phyloP scores from a whole-genome alignment of 2,797 vertebrate genomes.

The Euthynnus affinis region DNA sequence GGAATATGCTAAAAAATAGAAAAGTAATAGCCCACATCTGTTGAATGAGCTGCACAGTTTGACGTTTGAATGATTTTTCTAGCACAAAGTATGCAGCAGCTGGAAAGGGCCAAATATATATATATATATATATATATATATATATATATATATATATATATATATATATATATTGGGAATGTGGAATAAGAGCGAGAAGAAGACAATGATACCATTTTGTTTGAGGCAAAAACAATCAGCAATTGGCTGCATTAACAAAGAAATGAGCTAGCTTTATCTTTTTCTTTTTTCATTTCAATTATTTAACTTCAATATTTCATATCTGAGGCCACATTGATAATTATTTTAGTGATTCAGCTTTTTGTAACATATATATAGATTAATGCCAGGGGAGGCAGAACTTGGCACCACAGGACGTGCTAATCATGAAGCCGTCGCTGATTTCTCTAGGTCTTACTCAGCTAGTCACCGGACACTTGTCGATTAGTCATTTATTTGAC shows the following conservation, averaged over 20 bases:
- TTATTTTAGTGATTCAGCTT: constrained; percentile 39
- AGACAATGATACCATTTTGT: constrained; percentile 57
- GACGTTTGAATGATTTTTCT: too few species aligned
- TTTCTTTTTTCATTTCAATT: constrained; percentile 34
- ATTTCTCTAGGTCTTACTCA: constrained; percentile 57
- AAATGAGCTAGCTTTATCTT: constrained; percentile 42
- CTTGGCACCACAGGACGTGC: constrained; percentile 46
- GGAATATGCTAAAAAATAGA: too few species aligned
- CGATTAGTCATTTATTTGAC: constrained; percentile 54
- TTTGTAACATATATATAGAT: constrained; percentile 54
- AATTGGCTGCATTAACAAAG: constrained; percentile 37
- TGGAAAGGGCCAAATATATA: too few species aligned
- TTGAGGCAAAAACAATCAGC: constrained; percentile 55
- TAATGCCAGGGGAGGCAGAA: constrained; percentile 47
- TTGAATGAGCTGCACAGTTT: too few species aligned
- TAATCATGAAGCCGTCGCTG: constrained; percentile 47
- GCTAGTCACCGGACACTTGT: constrained; percentile 37
- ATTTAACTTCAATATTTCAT: constrained; percentile 55
- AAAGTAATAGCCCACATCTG: too few species aligned
- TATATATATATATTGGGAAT: too few species aligned
- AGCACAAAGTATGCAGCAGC: too few species aligned
- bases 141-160: too few species aligned
- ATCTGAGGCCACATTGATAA: constrained; percentile 33
- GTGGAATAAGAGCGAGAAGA: too few species aligned
- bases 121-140: too few species aligned